Evolutionary conservation across 1,140 invertebrate genomes (phyloP), one percentile per base, ranked within the genome.

Genomic region (Agrypnia vestita): DNA sequence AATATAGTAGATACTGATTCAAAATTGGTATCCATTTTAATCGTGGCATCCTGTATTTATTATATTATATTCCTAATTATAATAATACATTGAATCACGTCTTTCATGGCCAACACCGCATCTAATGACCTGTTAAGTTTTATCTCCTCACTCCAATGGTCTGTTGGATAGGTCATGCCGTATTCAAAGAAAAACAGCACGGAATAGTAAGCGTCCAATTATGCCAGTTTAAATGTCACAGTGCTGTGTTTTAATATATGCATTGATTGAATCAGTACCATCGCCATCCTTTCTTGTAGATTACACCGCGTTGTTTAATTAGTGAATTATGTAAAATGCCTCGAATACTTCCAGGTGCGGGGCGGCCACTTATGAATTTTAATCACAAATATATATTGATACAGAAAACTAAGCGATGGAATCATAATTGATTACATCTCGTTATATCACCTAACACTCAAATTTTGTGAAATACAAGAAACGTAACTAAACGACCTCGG

Each of bases 81-180:
- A n/a, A n/a, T 3, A 1, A 13, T 56, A 9, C 15, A 56, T 56
- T 1, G 19, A 3, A 17, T 56, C n/a, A n/a, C n/a, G n/a, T 56
- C 53, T 4, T 56, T 56, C 53, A 17, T 13, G 13, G 53, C 19
- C 53, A 0, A 56, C 53, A 12, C 59, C 13, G 25, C 59, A 3
- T 47, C 44, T 47, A 46, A 69, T 47, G 43, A 69, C 64, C 64
- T 35, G 64, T 69, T 15, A 46, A 69, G 35, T 19, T 69, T 62
- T 56, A 56, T 62, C 59, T 62, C 19, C 59, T 35, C 59, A 35
- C 59, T 62, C 25, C 19, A 62, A 35, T 62, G 25, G 19, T 25
- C 59, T 17, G 19, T 69, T 69, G 64, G 64, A 69, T 69, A 69
- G 64, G 64, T 69, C 64, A 47, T 69, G 64, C 64, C 44, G 19